These are phyloP conservation scores for Corythaixoides concolor DNA, from an alignment of 2,113 vertebrate species.

Conservation along the genomic window DNA sequence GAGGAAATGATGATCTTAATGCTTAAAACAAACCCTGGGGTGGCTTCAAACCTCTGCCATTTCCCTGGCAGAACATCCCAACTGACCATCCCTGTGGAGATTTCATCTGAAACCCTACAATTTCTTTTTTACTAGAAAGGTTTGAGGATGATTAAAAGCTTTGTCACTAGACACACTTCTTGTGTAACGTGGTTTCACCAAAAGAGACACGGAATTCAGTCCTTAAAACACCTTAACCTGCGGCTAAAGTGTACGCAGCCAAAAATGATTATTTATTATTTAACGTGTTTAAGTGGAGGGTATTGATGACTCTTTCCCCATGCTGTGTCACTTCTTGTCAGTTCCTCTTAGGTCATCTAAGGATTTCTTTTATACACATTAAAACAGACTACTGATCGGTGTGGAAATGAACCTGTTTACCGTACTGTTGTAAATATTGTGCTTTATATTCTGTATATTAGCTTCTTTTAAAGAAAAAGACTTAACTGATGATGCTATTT, in stretches of 20 bases:
- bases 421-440: constrained; percentile 76
- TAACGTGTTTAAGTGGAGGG: not conserved
- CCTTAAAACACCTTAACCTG: not conserved
- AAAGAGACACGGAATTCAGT: not conserved
- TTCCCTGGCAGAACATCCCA: not conserved
- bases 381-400: constrained; percentile 70
- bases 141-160: not conserved
- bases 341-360: not conserved
- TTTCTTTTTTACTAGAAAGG: not conserved
- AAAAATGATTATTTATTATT: constrained; percentile 42
- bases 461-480: constrained; percentile 73
- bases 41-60: not conserved
- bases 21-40: not conserved
- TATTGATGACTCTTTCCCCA: not conserved
- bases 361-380: constrained; percentile 14
- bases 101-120: not conserved
- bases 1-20: not conserved
- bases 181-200: not conserved
- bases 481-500: constrained; percentile 18
- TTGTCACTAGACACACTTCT: not conserved
- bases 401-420: constrained; percentile 70
- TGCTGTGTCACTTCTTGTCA: constrained; percentile 1
- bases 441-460: constrained; percentile 83
- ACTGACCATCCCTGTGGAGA: not conserved
- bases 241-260: not conserved